phyloP scores from a whole-genome alignment of 2,113 vertebrate species.

The Miniopterus natalensis region DNA sequence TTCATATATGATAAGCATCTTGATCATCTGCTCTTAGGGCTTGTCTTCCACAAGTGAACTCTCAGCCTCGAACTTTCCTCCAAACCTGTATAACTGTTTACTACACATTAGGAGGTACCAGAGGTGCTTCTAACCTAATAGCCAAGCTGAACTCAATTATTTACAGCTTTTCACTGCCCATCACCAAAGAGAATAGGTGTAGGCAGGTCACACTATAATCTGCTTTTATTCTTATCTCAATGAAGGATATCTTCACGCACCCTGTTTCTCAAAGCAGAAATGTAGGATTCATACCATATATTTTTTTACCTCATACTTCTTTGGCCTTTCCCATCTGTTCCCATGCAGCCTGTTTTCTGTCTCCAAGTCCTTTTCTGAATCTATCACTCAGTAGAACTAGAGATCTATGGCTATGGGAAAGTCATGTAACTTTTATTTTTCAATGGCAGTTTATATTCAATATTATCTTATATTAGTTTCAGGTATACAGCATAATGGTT shows the following conservation, averaged over 20 bases:
- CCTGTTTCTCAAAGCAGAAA: conserved; percentile 50
- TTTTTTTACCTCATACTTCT: background rate
- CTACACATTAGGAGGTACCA: background rate
- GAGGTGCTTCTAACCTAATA: conserved; percentile 3
- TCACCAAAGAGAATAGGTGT: background rate
- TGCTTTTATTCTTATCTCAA: background rate
- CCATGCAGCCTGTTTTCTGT: background rate
- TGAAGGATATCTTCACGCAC: background rate
- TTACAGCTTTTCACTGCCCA: background rate
- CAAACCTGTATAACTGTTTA: background rate
- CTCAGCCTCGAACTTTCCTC: background rate
- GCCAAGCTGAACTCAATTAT: background rate
- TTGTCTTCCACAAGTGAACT: conserved; percentile 4
- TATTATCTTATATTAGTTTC: background rate
- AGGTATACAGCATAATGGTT: background rate
- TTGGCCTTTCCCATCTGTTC: background rate
- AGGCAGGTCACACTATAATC: background rate
- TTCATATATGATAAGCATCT: background rate
- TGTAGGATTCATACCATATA: background rate
- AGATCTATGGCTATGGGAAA: background rate
- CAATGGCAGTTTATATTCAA: background rate
- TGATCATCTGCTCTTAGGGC: background rate
- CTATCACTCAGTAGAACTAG: background rate
- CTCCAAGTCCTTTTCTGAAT: conserved; percentile 6
- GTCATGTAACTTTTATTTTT: background rate